Percentiles rank a stretch among this genome's conserved stretches.
Evolutionary conservation across 2,888 invertebrate species (phyloP).

Genomic region (Rutpela maculata): DNA sequence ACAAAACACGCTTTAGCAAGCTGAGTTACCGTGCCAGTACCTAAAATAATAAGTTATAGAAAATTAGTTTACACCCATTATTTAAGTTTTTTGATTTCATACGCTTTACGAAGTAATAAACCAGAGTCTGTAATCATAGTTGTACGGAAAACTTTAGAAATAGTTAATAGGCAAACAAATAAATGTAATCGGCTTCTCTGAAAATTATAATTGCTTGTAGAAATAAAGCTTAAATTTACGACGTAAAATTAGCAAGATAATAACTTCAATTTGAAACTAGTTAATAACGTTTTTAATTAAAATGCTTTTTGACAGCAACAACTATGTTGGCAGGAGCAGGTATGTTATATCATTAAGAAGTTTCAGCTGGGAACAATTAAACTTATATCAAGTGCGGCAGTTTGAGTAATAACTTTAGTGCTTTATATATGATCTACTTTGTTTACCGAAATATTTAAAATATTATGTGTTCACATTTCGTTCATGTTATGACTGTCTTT

Average conservation of each 20-base stretch:
- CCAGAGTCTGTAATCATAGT: too few relatives aligned
- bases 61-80: too few relatives aligned
- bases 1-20: too few relatives aligned
- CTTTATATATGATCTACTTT: background rate
- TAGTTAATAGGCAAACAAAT: background rate
- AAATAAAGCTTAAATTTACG: background rate
- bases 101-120: too few relatives aligned
- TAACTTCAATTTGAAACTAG: background rate
- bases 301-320: slow-evolving; percentile 10
- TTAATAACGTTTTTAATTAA: slow-evolving; percentile 8
- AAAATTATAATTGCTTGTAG: background rate
- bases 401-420: slow-evolving; percentile 19
- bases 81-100: too few relatives aligned
- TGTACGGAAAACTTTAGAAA: too few relatives aligned
- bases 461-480: background rate
- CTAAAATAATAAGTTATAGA: too few relatives aligned
- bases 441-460: background rate
- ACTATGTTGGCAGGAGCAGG: slow-evolving; percentile 10
- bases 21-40: too few relatives aligned
- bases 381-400: slow-evolving; percentile 9
- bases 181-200: background rate
- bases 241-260: background rate
- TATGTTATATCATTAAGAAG: slow-evolving; percentile 17
- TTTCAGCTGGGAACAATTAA: slow-evolving; percentile 12
- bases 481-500: background rate